Evolutionary conservation across 2,888 invertebrate genomes (phyloP), one percentile per base, ranked within the genome.

Genomic region (Drosophila buzzatii): DNA sequence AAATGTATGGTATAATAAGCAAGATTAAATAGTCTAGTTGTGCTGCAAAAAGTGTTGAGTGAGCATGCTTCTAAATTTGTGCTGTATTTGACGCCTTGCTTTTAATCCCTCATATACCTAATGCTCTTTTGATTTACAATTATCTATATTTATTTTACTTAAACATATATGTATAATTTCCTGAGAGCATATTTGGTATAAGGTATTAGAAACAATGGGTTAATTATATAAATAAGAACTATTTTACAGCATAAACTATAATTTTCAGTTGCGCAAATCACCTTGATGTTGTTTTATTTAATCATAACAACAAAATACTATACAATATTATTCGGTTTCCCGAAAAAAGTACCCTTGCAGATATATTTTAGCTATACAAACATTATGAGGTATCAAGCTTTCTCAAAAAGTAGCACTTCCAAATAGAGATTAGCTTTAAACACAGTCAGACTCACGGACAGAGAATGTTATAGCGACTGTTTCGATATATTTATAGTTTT

Each of bases 1-100:
- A 6, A 27, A 31, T 12, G 60, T 31, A 59, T 45, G 55, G 4
- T 14, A 9, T 35, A 57, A 23, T 47, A 12, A 65, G 7, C 20
- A 45, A 41, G 5, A n/a, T 27, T 55, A 18, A 33, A 5, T 6
- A 31, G 33, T 37, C 31, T n/a, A 47, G 20, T 18, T 49, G 49
- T 60, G 41, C 44, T 47, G 55, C 12, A 20, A 23, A 35, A 37
- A 16, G 53, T 37, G 23, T 8, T 53, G 44, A 44, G 49, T 58
- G 70, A 41, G 23, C 73, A 76, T 76, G 76, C 76, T 45, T 49
- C n/a, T 33, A 33, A 62, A 66, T 12, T 10, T 20, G 73, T 73
- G 73, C 35, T 57, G n/a, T 58, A 42, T 33, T 12, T 57, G 45
- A 53, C 20, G 8, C 52, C 37, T 31, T 23, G 55, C 10, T 14